Evolutionary conservation across 2,797 vertebrate species (phyloP), one percentile per base, ranked within the genome.

Genomic region (Enteromius argenteus): DNA sequence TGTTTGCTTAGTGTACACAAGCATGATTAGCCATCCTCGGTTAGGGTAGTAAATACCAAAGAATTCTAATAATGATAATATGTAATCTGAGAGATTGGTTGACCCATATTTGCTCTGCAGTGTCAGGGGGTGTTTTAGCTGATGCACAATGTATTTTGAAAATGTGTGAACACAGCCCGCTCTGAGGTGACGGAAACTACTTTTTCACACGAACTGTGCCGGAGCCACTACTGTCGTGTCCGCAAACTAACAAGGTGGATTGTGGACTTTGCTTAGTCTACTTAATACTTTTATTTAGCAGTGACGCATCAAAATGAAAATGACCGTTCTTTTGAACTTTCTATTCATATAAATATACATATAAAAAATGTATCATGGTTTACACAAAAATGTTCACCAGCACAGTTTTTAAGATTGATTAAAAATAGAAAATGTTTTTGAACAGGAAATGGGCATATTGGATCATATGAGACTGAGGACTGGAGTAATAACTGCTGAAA

Each of bases 1-100:
- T 79, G 75, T 84, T 84, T 84, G 62, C 66, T 46, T 66, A 49
- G 66, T 7, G 8, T 76, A 69, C 74, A 84, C 49, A 69, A 30
- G 39, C 74, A 62, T 58, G 19, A 60, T 78, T 68, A 68, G 35
- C 30, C n/a, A 17, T 53, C 32, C 23, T 32, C 5, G 81, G 14
- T 44, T 56, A n/a, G n/a, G 7, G 3, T 78, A 14, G 51, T 71
- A 37, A 62, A 60, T 46, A 32, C 35, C 49, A 3, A 58, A 60
- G 49, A 78, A 23, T 42, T 79, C 10, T 77, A 19, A 53, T 76
- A 60, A 76, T 56, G 73, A 76, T 64, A 23, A 58, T 83, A 30
- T 76, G 60, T 75, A 42, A 39, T 67, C 32, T 53, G 71, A 68
- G 30, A 42, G 46, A 7, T 27, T 75, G 30, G 80, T 72, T 73